phyloP scores from a whole-genome alignment of 1,140 invertebrate genomes.

The Scaptomyza montana region DNA sequence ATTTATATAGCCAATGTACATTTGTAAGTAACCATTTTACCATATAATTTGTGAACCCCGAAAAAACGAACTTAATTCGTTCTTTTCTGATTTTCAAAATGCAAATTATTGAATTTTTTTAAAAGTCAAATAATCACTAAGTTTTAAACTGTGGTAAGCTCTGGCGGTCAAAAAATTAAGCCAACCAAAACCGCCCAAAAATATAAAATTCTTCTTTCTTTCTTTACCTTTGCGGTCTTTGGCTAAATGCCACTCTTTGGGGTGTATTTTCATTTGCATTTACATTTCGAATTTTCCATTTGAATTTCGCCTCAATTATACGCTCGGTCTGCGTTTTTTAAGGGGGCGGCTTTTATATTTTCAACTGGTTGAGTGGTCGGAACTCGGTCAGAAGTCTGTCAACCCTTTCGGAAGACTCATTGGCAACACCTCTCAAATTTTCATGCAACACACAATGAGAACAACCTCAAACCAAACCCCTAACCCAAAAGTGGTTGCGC shows the following conservation, averaged over 20 bases:
- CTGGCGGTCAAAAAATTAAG: slow-evolving; percentile 22
- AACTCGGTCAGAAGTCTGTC: slow-evolving; percentile 74
- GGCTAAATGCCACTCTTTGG: slow-evolving; percentile 1
- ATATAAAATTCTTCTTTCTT: slow-evolving; percentile 16
- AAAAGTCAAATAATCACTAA: slow-evolving; percentile 74
- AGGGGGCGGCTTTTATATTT: slow-evolving; percentile 2
- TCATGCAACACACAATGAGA: slow-evolving; percentile 14
- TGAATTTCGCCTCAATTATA: slow-evolving; percentile 64
- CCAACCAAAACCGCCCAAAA: slow-evolving; percentile 39
- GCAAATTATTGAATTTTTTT: slow-evolving; percentile 70
- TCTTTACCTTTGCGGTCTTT: slow-evolving; percentile 19
- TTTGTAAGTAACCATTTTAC: slow-evolving; percentile 42
- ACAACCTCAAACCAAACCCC: neutral
- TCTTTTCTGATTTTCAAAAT: slow-evolving; percentile 58
- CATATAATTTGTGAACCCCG: slow-evolving; percentile 64
- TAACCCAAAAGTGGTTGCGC: slow-evolving; percentile 34
- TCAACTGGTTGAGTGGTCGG: slow-evolving; percentile 12
- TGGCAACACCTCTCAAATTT: slow-evolving; percentile 71
- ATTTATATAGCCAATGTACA: slow-evolving; percentile 51
- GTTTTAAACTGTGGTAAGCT: slow-evolving; percentile 58
- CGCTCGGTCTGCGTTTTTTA: slow-evolving; percentile 46
- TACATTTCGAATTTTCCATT: slow-evolving; percentile 36
- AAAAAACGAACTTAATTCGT: slow-evolving; percentile 9
- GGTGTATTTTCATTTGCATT: slow-evolving; percentile 24
- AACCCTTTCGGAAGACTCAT: slow-evolving; percentile 63